Conservation (phyloP, 2,797 vertebrate genomes). For the Pyrocephalus nanus region DNA sequence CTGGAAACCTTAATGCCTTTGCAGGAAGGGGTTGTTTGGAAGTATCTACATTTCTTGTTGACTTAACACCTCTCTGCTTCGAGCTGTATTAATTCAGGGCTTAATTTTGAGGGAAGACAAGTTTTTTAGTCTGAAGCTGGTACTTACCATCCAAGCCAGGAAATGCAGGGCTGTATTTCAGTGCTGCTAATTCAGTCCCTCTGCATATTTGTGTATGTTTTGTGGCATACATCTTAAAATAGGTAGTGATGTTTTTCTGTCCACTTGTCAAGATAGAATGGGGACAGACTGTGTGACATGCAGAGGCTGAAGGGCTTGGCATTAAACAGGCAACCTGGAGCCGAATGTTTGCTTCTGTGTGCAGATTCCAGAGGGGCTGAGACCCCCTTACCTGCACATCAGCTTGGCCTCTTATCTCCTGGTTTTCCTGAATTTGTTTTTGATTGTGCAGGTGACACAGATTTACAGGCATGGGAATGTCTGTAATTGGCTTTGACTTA, state of each 20-base stretch:
- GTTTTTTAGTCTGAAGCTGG: not conserved
- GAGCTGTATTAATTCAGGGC: not conserved
- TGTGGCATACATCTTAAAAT: not conserved
- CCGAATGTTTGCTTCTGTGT: not conserved
- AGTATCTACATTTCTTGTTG: fast-evolving
- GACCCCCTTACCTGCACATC: not conserved
- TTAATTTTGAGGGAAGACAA: not conserved
- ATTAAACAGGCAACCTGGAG: not conserved
- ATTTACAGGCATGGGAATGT: not conserved
- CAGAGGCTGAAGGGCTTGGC: not conserved
- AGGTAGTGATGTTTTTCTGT: not conserved
- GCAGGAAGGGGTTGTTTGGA: not conserved
- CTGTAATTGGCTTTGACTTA: not conserved
- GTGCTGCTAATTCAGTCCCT: not conserved
- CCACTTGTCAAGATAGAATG: not conserved
- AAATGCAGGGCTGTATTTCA: not conserved
- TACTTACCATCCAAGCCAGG: not conserved
- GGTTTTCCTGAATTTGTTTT: not conserved
- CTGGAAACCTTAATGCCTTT: not conserved
- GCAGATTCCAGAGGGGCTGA: not conserved
- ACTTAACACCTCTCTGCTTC: not conserved
- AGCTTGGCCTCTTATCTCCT: not conserved
- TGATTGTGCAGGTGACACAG: not conserved
- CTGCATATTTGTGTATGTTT: not conserved
- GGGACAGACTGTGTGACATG: not conserved